These are phyloP conservation scores for Dendrolimus houi DNA, from an alignment of 2,888 invertebrate genomes.

Conservation along the genomic window DNA sequence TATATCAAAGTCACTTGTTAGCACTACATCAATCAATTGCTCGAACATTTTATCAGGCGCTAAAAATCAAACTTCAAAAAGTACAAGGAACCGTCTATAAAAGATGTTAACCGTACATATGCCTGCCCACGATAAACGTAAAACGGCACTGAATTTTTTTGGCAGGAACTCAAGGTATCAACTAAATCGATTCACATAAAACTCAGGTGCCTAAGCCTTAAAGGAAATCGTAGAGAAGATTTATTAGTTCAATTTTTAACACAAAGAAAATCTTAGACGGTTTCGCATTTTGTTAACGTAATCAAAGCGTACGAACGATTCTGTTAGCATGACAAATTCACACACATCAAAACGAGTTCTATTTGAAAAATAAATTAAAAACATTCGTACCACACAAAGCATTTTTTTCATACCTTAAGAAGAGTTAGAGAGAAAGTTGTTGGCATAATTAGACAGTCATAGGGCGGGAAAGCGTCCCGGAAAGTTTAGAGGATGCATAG, in stretches of 20 bases:
- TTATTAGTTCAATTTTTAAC: background rate
- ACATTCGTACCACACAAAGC: slow-evolving; percentile 3
- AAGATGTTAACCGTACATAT: background rate
- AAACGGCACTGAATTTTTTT: background rate
- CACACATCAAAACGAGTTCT: background rate
- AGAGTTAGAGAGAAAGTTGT: slow-evolving; percentile 16
- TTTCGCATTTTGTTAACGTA: background rate
- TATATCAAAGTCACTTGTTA: background rate
- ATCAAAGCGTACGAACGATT: background rate
- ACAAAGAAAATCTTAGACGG: background rate
- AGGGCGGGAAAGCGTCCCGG: slow-evolving; percentile 16
- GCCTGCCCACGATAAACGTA: background rate
- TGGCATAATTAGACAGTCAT: slow-evolving; percentile 4
- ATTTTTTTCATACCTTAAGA: slow-evolving; percentile 8
- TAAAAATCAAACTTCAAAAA: background rate
- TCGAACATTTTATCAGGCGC: background rate
- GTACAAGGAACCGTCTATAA: background rate
- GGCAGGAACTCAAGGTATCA: background rate
- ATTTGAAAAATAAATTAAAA: background rate
- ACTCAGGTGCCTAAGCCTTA: background rate
- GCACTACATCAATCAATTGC: background rate
- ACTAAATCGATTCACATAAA: slow-evolving; percentile 4
- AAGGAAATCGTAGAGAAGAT: background rate
- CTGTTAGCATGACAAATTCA: background rate
- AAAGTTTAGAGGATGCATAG: slow-evolving; percentile 24